Percentiles rank a stretch among this genome's conserved stretches.
Evolutionary conservation across 2,888 invertebrate species (phyloP).

Genomic region (Bruchidius siliquastri): DNA sequence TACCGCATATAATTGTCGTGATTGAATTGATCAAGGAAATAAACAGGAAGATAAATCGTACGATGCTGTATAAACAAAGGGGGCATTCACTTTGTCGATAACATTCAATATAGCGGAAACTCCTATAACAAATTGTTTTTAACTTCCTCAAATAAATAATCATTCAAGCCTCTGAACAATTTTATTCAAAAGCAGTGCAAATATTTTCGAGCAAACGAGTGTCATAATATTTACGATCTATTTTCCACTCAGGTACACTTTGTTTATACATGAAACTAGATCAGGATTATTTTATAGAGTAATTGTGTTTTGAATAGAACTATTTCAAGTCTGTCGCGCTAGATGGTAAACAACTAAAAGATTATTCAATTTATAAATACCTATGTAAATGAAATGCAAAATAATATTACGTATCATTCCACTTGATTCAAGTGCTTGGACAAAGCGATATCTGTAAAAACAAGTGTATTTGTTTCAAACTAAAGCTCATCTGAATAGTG

Average conservation of each 20-base stretch:
- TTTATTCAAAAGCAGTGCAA: background rate
- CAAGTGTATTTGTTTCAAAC: too few relatives aligned
- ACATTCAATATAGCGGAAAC: too few relatives aligned
- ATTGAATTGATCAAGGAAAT: too few relatives aligned
- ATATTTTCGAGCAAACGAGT: background rate
- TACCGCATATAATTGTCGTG: too few relatives aligned
- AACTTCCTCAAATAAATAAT: background rate
- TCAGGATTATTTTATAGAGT: background rate
- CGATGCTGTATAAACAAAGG: too few relatives aligned
- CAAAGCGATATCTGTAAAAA: background rate
- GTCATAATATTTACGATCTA: background rate
- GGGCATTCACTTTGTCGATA: too few relatives aligned
- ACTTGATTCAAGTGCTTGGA: background rate
- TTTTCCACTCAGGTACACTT: background rate
- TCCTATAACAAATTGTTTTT: too few relatives aligned
- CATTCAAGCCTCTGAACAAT: background rate
- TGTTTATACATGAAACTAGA: background rate
- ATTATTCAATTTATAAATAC: background rate
- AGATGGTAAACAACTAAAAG: background rate
- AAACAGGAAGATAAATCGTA: too few relatives aligned
- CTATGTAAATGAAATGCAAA: background rate
- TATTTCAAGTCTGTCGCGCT: background rate
- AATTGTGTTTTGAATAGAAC: background rate
- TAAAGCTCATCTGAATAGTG: too few relatives aligned
- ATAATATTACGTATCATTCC: background rate